phyloP scores from a whole-genome alignment of 2,113 vertebrate species.

The Heterocephalus glaber region DNA sequence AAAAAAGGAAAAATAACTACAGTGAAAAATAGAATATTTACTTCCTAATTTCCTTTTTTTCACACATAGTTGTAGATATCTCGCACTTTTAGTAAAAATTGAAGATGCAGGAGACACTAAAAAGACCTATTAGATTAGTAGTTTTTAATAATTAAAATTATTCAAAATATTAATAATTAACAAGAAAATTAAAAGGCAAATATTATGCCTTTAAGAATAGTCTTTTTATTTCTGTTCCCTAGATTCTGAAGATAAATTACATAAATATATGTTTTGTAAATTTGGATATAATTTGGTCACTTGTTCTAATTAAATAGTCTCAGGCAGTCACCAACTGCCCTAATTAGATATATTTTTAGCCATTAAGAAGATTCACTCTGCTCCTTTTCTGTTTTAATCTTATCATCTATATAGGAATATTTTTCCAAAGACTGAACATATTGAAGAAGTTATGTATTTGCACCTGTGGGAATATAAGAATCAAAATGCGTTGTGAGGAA shows the following conservation, averaged over 20 bases:
- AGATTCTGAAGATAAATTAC: not conserved
- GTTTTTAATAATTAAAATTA: slow-evolving; percentile 52
- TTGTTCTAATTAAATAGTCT: slow-evolving; percentile 45
- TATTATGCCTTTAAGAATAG: not conserved
- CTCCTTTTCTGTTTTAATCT: slow-evolving; percentile 55
- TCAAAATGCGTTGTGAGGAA: slow-evolving; percentile 38
- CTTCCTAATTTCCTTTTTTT: not conserved
- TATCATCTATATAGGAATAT: slow-evolving; percentile 11
- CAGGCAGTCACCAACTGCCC: not conserved
- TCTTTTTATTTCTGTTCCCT: not conserved
- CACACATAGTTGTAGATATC: not conserved
- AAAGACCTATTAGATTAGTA: not conserved
- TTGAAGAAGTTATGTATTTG: not conserved
- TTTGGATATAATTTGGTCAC: not conserved
- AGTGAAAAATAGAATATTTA: slow-evolving; percentile 38
- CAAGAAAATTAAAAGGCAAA: not conserved
- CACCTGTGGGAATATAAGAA: slow-evolving; percentile 9
- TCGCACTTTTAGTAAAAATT: not conserved
- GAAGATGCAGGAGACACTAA: not conserved
- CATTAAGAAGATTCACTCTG: not conserved
- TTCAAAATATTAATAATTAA: slow-evolving; percentile 44
- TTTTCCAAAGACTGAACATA: slow-evolving; percentile 40
- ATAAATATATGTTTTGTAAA: not conserved
- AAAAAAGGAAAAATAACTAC: not conserved
- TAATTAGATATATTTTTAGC: slow-evolving; percentile 49